phyloP scores from a whole-genome alignment of 2,888 invertebrate genomes.

The Ceramica pisi region DNA sequence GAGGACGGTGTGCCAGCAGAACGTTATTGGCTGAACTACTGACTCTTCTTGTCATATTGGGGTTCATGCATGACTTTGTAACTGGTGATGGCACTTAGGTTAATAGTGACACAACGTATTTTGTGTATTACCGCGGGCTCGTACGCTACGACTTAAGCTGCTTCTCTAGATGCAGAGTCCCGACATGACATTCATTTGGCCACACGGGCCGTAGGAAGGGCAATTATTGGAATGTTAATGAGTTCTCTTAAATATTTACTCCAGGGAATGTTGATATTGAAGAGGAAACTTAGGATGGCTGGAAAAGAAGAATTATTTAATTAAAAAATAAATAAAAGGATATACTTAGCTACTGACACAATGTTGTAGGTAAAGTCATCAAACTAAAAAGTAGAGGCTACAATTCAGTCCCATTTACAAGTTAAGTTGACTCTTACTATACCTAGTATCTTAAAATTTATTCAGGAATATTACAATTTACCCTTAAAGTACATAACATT shows the following conservation, averaged over 20 bases:
- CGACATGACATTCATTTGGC: no score
- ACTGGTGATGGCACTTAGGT: no score
- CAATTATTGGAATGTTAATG: not conserved
- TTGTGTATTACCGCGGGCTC: no score
- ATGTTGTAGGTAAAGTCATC: not conserved
- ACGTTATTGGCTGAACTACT: no score
- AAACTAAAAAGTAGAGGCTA: slow-evolving; percentile 24
- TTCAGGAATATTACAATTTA: slow-evolving; percentile 74
- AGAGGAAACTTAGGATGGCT: not conserved
- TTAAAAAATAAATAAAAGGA: not conserved
- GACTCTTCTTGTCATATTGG: no score
- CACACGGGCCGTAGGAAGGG: not conserved
- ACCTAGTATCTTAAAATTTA: slow-evolving; percentile 67
- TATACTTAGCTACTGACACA: not conserved
- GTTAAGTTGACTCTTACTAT: slow-evolving; percentile 51
- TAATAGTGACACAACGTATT: no score
- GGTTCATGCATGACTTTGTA: no score
- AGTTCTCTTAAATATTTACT: not conserved
- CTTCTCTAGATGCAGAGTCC: no score
- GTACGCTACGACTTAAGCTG: no score
- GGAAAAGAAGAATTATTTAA: not conserved
- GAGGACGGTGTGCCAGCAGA: no score
- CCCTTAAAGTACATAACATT: slow-evolving; percentile 74
- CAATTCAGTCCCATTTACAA: slow-evolving; percentile 45
- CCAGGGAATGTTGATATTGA: not conserved